phyloP scores from a whole-genome alignment of 2,797 vertebrate genomes.

The Gymnoscopelus braueri region DNA sequence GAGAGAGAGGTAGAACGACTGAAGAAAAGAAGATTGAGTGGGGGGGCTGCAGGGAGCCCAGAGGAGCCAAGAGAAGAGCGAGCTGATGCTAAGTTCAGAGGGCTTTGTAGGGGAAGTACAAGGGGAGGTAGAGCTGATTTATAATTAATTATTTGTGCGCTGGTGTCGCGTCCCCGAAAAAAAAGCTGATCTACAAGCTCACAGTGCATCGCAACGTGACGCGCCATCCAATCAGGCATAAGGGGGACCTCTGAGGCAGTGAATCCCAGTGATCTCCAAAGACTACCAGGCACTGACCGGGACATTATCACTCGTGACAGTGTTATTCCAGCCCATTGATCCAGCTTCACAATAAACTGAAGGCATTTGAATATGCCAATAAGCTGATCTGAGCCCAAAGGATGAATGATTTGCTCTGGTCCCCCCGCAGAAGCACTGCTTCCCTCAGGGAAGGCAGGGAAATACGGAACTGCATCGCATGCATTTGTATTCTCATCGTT shows the following conservation, averaged over 20 bases:
- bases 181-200: too few relatives aligned
- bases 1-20: constrained; percentile 7
- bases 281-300: constrained; percentile 51
- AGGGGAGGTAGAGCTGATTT: not conserved
- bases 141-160: too few relatives aligned
- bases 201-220: too few relatives aligned
- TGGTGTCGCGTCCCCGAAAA: too few relatives aligned
- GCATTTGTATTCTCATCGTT: constrained; percentile 37
- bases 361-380: constrained; percentile 80
- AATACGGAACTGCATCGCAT: constrained; percentile 28
- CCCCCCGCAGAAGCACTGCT: constrained; percentile 36
- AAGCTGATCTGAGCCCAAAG: constrained; percentile 64
- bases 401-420: constrained; percentile 62
- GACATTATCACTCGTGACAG: constrained; percentile 74
- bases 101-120: constrained; percentile 21
- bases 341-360: constrained; percentile 73
- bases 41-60: constrained; percentile 21
- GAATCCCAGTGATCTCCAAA: constrained; percentile 68
- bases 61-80: not conserved
- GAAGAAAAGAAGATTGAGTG: constrained; percentile 1
- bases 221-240: too few relatives aligned
- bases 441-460: not conserved
- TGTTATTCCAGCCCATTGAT: constrained; percentile 77
- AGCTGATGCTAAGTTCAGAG: not conserved
- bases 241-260: constrained; percentile 44